Base-by-base conservation (phyloP, 2,888 invertebrate genomes). In the Ectemnius cavifrons region DNA sequence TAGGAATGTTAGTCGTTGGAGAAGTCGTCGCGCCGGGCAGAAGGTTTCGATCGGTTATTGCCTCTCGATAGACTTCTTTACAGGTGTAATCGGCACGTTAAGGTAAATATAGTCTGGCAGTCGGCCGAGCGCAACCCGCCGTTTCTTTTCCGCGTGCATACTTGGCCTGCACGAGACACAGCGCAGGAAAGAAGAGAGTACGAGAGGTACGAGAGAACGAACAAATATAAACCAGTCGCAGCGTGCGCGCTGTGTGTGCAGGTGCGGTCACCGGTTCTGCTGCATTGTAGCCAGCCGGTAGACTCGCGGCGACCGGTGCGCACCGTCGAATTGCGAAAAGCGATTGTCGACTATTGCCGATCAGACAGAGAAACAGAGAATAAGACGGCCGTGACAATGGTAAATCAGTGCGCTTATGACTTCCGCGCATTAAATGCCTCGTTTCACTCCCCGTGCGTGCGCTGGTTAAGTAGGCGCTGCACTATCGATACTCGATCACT, bases 91-190 rank as follows among this genome's bases (percentile, higher is more conserved):
- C 86, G 86, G 85, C 81, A 86, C 83, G 86, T 86, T 78, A 84
- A 80, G 84, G 83, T 87, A 89, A 88, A 89, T 88, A 88, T 89
- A 89, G 88, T 86, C 85, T 89, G 89, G 89, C 89, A 88, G 76
- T 75, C 73, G 80, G 88, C 89, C 89, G 87, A 86, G 84, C 81
- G 81, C 83, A 85, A 84, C 82, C 83, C 81, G 82, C 79, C 83
- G 83, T 85, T 87, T 85, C 80, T 86, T 86, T 86, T 87, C 81
- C 82, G 83, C 83, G 85, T 84, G 77, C 83, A 82, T 82, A 86
- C 80, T 85, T 85, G 84, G 85, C 83, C 76, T 78, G 83, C 81
- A 65, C 78, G 77, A 77, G 84, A 79, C 70, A 11, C 8, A 6
- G 37, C 73, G 80, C 70, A 80, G 72, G 78, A 84, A 82, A 82